phyloP scores from a whole-genome alignment of 2,113 vertebrate species.

The Oryzias woworae region DNA sequence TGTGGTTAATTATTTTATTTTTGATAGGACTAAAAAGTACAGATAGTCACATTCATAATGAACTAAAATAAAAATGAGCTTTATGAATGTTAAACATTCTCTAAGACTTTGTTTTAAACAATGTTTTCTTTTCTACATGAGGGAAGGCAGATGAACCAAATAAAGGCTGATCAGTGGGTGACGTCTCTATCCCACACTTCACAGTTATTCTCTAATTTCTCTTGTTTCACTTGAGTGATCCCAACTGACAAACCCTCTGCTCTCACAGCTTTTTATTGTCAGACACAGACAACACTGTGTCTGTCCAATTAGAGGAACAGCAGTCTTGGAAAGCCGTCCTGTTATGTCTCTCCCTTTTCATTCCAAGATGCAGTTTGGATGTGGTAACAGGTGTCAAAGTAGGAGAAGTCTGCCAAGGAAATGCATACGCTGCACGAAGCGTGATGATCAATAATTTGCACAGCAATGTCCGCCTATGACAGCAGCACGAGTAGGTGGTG shows the following conservation, averaged over 20 bases:
- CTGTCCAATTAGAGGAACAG: slow-evolving; percentile 61
- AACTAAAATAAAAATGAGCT: not conserved
- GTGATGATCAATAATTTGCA: slow-evolving; percentile 47
- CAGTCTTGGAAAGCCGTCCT: slow-evolving; percentile 31
- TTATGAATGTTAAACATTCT: too few species aligned
- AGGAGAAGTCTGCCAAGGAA: slow-evolving; percentile 25
- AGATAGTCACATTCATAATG: slow-evolving; percentile 2
- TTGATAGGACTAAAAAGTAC: not conserved
- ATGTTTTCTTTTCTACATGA: slow-evolving; percentile 16
- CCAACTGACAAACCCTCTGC: slow-evolving; percentile 55
- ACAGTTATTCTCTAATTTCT: slow-evolving; percentile 54
- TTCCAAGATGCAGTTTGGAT: slow-evolving; percentile 41
- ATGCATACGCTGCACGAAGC: slow-evolving; percentile 17
- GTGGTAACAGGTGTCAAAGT: slow-evolving; percentile 37
- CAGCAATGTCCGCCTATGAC: slow-evolving; percentile 12
- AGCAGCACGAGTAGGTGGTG: slow-evolving; percentile 6
- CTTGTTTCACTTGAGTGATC: slow-evolving; percentile 60
- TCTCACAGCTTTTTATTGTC: slow-evolving; percentile 44
- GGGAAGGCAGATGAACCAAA: slow-evolving; percentile 39
- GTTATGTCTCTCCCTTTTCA: slow-evolving; percentile 29
- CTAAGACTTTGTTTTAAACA: slow-evolving; percentile 6
- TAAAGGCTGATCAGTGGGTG: slow-evolving; percentile 46
- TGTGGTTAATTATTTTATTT: slow-evolving; percentile 17
- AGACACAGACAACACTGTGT: slow-evolving; percentile 41
- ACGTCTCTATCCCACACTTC: slow-evolving; percentile 27